Base-by-base conservation (phyloP, 2,113 vertebrate species). In the Amblyopsis rosae region DNA sequence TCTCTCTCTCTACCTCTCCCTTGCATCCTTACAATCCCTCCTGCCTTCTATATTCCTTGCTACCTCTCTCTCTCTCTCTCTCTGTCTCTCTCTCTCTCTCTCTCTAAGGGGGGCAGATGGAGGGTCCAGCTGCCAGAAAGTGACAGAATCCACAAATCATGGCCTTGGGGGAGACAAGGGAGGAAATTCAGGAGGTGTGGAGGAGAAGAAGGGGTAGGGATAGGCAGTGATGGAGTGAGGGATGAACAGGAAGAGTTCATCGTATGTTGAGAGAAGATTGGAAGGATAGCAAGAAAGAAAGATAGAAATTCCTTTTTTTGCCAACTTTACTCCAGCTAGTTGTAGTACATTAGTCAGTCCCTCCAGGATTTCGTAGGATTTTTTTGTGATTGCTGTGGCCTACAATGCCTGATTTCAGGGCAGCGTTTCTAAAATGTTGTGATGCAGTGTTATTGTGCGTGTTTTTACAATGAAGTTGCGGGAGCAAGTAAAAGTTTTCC, bases 71-170 rank as follows among this genome's bases (percentile, higher is more conserved):
- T 12, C 59, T 10, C 59, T 50, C 59, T 45, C 26, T 62, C 53
- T 59, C 49, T 35, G 10, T 69, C 55, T 77, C 65, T 62, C 53
- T 59, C 51, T 33, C 41, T 58, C 26, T 69, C 49, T 63, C 61
- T 75, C 69, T 75, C 53, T 70, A 59, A 62, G 60, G 76, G 75
- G 81, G 63, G 60, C 67, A 85, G 77, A 69, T 64, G 73, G 80
- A 79, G 33, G 69, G 78, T 80, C 77, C 81, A 79, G 82, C 81
- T 80, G 77, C 71, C 70, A 75, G 47, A 65, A 70, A 70, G 62
- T 78, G 87, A 86, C 88, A 82, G 76, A 80, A 69, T 81, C 69
- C 82, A 89, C 82, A 89, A 88, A 88, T 89, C 81, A 83, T 73
- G 58, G 77, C 82, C 77, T 72, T 75, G 17, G 67, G 81, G 75